phyloP scores from a whole-genome alignment of 2,113 vertebrate species.

The Lathamus discolor region DNA sequence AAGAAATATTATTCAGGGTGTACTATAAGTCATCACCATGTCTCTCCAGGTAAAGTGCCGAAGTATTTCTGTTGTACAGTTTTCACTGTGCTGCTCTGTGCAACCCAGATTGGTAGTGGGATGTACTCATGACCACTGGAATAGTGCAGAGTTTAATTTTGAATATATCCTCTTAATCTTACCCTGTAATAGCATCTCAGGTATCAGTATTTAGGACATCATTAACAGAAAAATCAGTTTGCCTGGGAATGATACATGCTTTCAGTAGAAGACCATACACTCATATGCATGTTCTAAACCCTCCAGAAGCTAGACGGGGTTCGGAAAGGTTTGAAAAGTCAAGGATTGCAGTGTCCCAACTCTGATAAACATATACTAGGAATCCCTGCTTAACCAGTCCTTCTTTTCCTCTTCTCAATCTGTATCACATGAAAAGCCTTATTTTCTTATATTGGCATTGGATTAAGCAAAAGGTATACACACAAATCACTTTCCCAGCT shows the following conservation, averaged over 20 bases:
- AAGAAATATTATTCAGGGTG: constrained; percentile 69
- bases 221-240: background rate
- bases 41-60: constrained; percentile 64
- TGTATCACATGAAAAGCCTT: background rate
- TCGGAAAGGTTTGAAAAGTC: background rate
- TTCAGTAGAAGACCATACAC: background rate
- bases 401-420: background rate
- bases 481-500: background rate
- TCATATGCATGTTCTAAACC: background rate
- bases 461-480: background rate
- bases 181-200: background rate
- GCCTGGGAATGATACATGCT: background rate
- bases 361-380: background rate
- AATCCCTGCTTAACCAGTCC: background rate
- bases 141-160: background rate
- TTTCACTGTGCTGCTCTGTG: constrained; percentile 34
- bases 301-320: background rate
- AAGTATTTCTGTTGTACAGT: constrained; percentile 41
- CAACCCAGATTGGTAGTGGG: constrained; percentile 16
- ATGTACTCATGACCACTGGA: background rate
- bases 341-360: background rate
- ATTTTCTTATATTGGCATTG: background rate
- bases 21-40: constrained; percentile 70
- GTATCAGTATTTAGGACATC: background rate
- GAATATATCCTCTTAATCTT: background rate